Evolutionary conservation across 2,113 vertebrate genomes (phyloP).

Genomic region (Nannospalax galili): DNA sequence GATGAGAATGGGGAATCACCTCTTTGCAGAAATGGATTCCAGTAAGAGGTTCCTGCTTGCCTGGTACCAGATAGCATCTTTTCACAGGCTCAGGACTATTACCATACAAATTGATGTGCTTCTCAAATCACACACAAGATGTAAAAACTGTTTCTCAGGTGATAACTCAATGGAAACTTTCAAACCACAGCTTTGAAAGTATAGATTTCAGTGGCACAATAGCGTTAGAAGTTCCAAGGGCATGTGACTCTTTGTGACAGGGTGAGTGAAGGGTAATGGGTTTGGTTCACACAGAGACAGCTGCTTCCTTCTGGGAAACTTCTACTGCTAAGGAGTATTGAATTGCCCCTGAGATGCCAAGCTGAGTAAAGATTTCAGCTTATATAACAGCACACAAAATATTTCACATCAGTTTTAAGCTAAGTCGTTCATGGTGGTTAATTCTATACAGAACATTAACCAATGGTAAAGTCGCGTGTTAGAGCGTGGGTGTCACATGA

Average conservation of each 20-base stretch:
- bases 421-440: neutral
- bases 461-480: neutral
- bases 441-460: neutral
- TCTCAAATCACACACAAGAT: neutral
- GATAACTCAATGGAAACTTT: conserved; percentile 11
- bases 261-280: conserved; percentile 18
- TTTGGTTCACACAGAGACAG: conserved; percentile 66
- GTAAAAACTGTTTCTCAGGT: conserved; percentile 32
- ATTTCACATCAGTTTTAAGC: neutral
- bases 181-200: neutral
- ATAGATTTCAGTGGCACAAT: conserved; percentile 30
- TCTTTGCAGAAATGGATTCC: neutral
- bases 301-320: conserved; percentile 24
- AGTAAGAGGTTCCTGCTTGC: neutral
- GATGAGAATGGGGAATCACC: neutral
- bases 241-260: neutral
- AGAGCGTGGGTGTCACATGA: accelerated
- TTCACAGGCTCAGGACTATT: conserved; percentile 60
- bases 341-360: conserved; percentile 6
- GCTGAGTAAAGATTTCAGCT: neutral
- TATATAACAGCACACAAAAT: neutral
- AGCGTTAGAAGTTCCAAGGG: neutral
- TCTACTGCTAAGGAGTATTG: neutral
- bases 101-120: conserved; percentile 32
- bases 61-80: conserved; percentile 47